Conservation (phyloP, 1,140 invertebrate genomes). For the Paraescarpia echinospica region DNA sequence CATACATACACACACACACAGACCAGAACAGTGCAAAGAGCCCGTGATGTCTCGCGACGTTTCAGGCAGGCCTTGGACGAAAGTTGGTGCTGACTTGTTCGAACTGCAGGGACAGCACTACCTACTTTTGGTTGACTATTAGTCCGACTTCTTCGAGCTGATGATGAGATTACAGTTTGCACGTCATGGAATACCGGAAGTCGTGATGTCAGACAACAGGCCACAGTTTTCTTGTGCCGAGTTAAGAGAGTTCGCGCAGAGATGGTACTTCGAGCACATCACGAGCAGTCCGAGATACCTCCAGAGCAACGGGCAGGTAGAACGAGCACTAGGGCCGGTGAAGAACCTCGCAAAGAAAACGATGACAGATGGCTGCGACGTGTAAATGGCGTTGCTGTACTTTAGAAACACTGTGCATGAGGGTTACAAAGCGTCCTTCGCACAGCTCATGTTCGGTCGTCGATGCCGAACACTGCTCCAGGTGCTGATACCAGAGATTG, state of each 20-base stretch:
- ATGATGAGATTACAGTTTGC: too few relatives aligned
- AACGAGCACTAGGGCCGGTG: constrained; percentile 35
- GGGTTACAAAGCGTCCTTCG: too few relatives aligned
- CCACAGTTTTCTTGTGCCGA: constrained; percentile 23
- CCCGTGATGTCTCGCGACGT: too few relatives aligned
- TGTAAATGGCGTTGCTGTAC: constrained; percentile 34
- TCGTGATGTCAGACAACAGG: too few relatives aligned
- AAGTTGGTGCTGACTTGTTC: too few relatives aligned
- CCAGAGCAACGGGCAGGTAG: too few relatives aligned
- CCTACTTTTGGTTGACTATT: constrained; percentile 35
- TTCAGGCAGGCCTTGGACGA: too few relatives aligned
- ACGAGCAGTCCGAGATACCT: too few relatives aligned
- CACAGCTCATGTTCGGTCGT: constrained; percentile 34
- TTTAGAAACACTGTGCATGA: constrained; percentile 35
- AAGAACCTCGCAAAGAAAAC: constrained; percentile 38
- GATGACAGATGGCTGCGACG: constrained; percentile 22
- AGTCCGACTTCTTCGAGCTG: constrained; percentile 33
- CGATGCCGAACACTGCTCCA: constrained; percentile 33
- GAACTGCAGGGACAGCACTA: too few relatives aligned
- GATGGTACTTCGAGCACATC: too few relatives aligned
- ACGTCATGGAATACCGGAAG: too few relatives aligned
- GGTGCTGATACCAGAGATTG: constrained; percentile 3
- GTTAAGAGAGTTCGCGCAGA: constrained; percentile 29
- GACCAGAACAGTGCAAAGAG: too few relatives aligned
- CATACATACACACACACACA: constrained; percentile 10